phyloP scores from a whole-genome alignment of 2,888 invertebrate genomes.

The Ditula angustiorana region DNA sequence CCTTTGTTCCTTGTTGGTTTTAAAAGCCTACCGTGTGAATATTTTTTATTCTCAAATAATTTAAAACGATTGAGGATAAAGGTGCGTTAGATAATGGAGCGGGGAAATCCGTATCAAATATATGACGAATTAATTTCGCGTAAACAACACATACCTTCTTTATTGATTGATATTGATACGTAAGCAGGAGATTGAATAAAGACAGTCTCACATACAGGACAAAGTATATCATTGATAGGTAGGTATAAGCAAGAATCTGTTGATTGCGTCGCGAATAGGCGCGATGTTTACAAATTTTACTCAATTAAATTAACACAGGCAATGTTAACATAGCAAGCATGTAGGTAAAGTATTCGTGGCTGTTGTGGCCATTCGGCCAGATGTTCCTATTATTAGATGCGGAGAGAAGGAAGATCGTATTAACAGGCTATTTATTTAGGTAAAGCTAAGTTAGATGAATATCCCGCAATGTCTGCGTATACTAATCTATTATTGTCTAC shows the following conservation, averaged over 20 bases:
- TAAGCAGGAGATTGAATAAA: background rate
- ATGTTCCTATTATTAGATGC: background rate
- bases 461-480: background rate
- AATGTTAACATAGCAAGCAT: background rate
- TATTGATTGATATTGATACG: too few relatives aligned
- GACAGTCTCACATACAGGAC: background rate
- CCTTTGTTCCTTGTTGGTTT: background rate
- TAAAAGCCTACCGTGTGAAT: background rate
- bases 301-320: background rate
- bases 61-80: background rate
- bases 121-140: background rate
- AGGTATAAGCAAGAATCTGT: background rate
- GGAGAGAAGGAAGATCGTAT: background rate
- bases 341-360: background rate
- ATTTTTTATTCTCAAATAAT: background rate
- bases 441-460: background rate
- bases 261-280: too few relatives aligned
- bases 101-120: slow-evolving; percentile 4
- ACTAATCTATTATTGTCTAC: background rate
- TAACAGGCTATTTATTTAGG: too few relatives aligned
- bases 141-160: background rate
- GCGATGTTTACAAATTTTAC: too few relatives aligned
- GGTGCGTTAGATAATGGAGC: background rate
- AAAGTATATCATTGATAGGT: background rate
- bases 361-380: background rate